These are phyloP conservation scores for Rhabdomys dilectus DNA, from an alignment of 2,113 vertebrate species.

Conservation along the genomic window DNA sequence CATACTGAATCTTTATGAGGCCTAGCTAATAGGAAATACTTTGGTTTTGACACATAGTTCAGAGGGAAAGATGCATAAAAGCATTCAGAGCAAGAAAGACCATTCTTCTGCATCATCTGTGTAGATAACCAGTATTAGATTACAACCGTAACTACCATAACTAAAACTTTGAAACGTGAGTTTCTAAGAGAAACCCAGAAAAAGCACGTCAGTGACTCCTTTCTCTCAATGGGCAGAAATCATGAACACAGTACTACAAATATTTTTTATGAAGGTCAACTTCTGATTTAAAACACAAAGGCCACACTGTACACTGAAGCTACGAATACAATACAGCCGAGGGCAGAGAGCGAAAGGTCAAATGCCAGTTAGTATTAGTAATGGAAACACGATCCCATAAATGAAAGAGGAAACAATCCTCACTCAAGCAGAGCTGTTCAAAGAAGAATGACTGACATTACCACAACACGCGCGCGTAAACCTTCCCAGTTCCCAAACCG, in stretches of 20 bases:
- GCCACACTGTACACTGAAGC: background rate
- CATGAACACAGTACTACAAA: background rate
- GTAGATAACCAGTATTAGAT: slow-evolving; percentile 21
- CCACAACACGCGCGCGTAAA: rapidly evolving
- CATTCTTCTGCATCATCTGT: background rate
- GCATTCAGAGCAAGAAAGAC: background rate
- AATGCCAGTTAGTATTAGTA: slow-evolving; percentile 52
- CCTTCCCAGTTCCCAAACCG: background rate
- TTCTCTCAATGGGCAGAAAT: background rate
- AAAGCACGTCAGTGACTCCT: background rate
- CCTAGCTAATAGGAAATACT: slow-evolving; percentile 33
- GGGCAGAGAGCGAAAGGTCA: slow-evolving; percentile 29
- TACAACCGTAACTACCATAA: slow-evolving; percentile 30
- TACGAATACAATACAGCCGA: slow-evolving; percentile 9
- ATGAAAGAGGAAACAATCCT: slow-evolving; percentile 14
- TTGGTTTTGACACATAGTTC: background rate
- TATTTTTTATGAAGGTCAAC: slow-evolving; percentile 30
- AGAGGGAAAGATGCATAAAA: background rate
- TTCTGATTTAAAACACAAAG: slow-evolving; percentile 64
- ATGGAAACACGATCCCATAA: slow-evolving; percentile 52
- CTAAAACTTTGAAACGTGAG: slow-evolving; percentile 28
- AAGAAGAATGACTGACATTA: background rate
- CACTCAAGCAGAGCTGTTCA: background rate
- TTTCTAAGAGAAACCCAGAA: background rate
- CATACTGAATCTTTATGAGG: background rate